phyloP scores from a whole-genome alignment of 2,113 vertebrate species.

The Dromiciops gliroides region DNA sequence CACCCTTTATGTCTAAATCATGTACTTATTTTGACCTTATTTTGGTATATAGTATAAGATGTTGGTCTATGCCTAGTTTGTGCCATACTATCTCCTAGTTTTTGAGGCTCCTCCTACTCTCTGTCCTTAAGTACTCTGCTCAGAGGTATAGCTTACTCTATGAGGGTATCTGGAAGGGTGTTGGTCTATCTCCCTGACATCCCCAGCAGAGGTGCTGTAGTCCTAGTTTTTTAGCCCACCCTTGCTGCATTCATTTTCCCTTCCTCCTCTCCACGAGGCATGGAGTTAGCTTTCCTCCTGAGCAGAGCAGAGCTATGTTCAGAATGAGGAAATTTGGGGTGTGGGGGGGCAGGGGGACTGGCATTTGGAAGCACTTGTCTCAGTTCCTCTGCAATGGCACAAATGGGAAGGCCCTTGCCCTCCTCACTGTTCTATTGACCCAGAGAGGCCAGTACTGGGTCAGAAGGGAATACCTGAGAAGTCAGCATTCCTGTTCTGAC shows the following conservation, averaged over 20 bases:
- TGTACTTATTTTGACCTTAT: no score
- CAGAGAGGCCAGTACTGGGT: background rate
- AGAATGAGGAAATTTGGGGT: background rate
- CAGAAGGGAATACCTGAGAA: background rate
- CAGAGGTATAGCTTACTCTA: background rate
- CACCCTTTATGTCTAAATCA: no score
- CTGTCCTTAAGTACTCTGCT: background rate
- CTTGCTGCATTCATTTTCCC: accelerated
- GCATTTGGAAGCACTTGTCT: background rate
- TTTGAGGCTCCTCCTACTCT: background rate
- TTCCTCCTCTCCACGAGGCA: background rate
- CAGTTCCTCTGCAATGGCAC: background rate
- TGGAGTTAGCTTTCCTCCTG: background rate
- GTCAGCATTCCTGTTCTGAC: background rate
- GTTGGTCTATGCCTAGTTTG: no score
- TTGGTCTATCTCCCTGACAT: background rate
- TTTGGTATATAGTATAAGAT: no score
- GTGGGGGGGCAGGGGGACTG: no score
- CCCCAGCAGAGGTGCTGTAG: background rate
- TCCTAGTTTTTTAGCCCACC: background rate
- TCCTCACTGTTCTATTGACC: background rate
- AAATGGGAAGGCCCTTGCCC: background rate
- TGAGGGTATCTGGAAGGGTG: background rate
- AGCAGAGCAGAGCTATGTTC: background rate
- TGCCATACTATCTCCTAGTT: no score